These are phyloP conservation scores for Allolobophora icterica DNA, from an alignment of 2,888 invertebrate genomes.

Conservation along the genomic window DNA sequence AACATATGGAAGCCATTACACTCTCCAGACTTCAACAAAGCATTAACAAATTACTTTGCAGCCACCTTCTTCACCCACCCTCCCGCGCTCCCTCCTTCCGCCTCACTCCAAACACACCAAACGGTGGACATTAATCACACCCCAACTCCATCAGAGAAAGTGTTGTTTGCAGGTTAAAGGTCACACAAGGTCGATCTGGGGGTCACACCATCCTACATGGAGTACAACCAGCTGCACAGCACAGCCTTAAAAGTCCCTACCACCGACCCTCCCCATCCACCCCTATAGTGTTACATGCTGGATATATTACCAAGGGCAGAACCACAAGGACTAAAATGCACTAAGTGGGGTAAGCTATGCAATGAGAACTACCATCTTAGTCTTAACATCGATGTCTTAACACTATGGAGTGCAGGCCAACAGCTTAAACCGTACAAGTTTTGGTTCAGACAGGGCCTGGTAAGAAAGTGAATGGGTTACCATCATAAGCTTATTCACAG, in stretches of 20 bases:
- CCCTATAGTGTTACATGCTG: conserved; percentile 20
- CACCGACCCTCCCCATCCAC: conserved; percentile 19
- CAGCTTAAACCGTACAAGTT: neutral
- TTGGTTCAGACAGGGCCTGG: neutral
- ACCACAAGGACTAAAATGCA: neutral
- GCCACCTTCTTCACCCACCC: neutral
- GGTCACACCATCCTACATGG: conserved; percentile 22
- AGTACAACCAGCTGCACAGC: conserved; percentile 28
- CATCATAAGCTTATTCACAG: neutral
- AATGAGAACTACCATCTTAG: too few species aligned
- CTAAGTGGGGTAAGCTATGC: neutral
- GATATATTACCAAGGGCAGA: conserved; percentile 13
- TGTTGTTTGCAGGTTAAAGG: conserved; percentile 20
- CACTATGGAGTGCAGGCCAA: too few species aligned
- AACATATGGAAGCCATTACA: conserved; percentile 18
- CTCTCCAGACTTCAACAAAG: conserved; percentile 20
- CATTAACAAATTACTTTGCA: conserved; percentile 26
- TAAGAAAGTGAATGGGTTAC: neutral
- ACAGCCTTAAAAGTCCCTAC: conserved; percentile 13
- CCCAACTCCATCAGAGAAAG: conserved; percentile 9
- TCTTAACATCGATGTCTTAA: neutral
- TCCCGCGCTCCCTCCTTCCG: neutral
- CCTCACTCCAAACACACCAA: conserved; percentile 15
- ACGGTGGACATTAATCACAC: neutral
- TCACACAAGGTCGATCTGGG: neutral